These are phyloP conservation scores for Lepidothrix coronata DNA, from an alignment of 2,113 vertebrate genomes.

Conservation along the genomic window DNA sequence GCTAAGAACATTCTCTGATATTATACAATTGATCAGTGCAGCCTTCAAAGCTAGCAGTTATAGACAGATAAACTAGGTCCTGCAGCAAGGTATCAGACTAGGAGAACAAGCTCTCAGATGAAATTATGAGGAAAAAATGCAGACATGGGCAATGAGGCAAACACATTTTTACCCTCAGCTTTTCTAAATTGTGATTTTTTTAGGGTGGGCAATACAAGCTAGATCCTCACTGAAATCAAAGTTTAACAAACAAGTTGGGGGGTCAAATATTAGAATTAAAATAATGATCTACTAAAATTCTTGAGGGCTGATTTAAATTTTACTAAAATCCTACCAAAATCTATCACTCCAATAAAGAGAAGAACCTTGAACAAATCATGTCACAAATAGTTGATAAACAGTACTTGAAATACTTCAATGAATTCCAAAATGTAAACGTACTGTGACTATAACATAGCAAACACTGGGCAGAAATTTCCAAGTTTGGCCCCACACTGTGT, in stretches of 20 bases:
- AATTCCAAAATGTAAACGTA: neutral
- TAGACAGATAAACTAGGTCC: neutral
- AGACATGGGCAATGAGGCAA: neutral
- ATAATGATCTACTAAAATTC: neutral
- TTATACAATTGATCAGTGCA: neutral
- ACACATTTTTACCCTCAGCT: neutral
- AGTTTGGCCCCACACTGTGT: neutral
- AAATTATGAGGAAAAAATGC: neutral
- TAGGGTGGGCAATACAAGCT: neutral
- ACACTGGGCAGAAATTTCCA: neutral
- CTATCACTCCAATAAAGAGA: neutral
- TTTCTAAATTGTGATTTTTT: neutral
- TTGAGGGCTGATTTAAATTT: neutral
- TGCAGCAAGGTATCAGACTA: neutral
- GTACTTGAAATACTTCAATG: neutral
- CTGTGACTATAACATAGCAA: neutral
- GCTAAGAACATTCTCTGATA: neutral
- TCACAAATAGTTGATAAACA: neutral
- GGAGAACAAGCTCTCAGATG: neutral
- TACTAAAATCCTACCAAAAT: neutral
- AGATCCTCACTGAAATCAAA: neutral
- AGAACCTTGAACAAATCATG: neutral
- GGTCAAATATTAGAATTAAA: neutral
- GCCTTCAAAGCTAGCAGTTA: neutral
- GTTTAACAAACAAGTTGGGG: neutral